Percentiles rank a stretch among this genome's conserved stretches.
Conservation (phyloP, 1,140 invertebrate genomes). For the Trichonephila clavata region DNA sequence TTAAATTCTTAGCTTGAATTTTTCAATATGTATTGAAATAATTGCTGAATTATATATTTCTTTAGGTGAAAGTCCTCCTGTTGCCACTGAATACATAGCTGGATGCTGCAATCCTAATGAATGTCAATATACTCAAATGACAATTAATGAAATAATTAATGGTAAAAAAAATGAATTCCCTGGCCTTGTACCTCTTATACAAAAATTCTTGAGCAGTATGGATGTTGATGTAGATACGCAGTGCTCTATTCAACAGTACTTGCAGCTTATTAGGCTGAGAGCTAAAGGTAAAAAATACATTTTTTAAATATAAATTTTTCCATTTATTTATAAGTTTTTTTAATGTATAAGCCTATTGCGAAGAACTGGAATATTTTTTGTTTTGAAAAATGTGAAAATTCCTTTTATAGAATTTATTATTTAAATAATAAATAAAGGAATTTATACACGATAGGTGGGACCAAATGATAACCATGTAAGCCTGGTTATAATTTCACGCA, state of each 20-base stretch:
- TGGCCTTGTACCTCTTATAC: conserved; percentile 95
- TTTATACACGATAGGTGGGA: too few species aligned
- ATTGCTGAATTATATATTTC: neutral
- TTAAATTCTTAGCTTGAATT: too few species aligned
- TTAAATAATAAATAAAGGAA: too few species aligned
- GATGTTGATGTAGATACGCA: conserved; percentile 98
- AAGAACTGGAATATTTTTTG: too few species aligned
- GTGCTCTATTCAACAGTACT: conserved; percentile 97
- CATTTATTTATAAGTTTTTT: too few species aligned
- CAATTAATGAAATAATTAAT: conserved; percentile 98
- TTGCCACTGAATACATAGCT: conserved; percentile 78
- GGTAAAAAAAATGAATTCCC: conserved; percentile 96
- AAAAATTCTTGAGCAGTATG: conserved; percentile 94
- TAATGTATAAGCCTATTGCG: too few species aligned
- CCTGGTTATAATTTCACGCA: too few species aligned
- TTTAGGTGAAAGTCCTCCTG: conserved; percentile 80
- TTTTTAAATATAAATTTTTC: too few species aligned
- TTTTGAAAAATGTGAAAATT: too few species aligned
- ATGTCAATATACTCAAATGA: conserved; percentile 85
- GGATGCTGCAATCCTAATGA: conserved; percentile 64
- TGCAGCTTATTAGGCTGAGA: conserved; percentile 94
- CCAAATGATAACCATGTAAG: too few species aligned
- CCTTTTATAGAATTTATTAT: too few species aligned
- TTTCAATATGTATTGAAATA: too few species aligned
- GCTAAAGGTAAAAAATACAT: conserved; percentile 88